Evolutionary conservation across 2,113 vertebrate genomes (phyloP).

Genomic region (Uria lomvia): DNA sequence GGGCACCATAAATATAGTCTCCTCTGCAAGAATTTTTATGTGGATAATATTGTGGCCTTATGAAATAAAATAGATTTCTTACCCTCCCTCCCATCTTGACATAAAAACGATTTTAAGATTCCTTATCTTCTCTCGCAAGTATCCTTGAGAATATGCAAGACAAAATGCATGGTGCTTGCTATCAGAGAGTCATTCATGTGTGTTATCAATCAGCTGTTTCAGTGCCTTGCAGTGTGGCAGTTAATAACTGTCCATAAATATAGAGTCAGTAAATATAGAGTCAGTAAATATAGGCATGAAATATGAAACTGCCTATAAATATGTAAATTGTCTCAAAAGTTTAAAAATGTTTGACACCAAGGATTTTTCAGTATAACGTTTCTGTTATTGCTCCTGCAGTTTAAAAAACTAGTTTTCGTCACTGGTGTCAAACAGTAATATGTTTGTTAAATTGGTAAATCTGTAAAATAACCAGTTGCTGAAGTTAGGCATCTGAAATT

Average conservation of each 20-base stretch:
- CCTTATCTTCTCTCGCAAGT: neutral
- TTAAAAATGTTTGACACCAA: neutral
- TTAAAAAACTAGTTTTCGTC: neutral
- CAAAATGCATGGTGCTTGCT: neutral
- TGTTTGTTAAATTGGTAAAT: neutral
- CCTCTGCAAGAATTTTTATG: neutral
- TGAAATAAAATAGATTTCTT: neutral
- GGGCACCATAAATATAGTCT: neutral
- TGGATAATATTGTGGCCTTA: neutral
- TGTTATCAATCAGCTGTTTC: constrained; percentile 16
- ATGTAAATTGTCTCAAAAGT: neutral
- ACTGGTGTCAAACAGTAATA: neutral
- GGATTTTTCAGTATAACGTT: neutral
- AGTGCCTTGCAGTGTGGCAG: neutral
- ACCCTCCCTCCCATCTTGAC: neutral
- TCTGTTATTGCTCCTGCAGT: neutral
- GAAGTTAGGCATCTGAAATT: neutral
- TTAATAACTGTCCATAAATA: neutral
- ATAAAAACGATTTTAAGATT: neutral
- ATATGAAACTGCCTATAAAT: neutral
- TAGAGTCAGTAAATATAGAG: neutral
- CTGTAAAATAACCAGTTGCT: neutral
- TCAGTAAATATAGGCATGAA: constrained; percentile 3
- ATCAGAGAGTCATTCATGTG: neutral
- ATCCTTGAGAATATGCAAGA: neutral